A percentile compares a stretch with the other conserved stretches of the same genome.
phyloP scores from a whole-genome alignment of 1,140 invertebrate species.

The Copidosoma floridanum region DNA sequence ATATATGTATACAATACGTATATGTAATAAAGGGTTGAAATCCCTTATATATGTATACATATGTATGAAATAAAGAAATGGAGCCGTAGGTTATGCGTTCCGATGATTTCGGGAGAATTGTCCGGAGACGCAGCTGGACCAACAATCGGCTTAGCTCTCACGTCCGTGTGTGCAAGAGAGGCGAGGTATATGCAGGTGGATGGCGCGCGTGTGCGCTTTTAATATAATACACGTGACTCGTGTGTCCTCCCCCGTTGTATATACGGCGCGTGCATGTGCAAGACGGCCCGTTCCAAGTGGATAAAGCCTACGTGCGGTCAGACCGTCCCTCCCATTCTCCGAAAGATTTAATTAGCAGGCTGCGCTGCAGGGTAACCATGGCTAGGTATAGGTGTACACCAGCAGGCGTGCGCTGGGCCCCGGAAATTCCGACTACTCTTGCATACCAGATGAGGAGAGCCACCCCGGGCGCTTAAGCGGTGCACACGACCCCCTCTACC shows the following conservation, averaged over 20 bases:
- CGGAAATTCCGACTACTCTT: slow-evolving; percentile 28
- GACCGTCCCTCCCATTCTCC: slow-evolving; percentile 1
- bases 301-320: slow-evolving; percentile 31
- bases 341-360: slow-evolving; percentile 38
- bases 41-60: too few species aligned
- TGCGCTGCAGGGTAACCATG: neutral
- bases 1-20: neutral
- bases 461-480: neutral
- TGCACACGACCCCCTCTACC: too few species aligned
- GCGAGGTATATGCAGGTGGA: too few species aligned
- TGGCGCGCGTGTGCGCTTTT: too few species aligned
- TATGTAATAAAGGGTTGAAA: too few species aligned
- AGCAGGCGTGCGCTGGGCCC: neutral
- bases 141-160: neutral
- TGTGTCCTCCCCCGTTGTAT: too few species aligned
- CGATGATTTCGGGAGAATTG: too few species aligned
- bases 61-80: too few species aligned
- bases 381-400: too few species aligned
- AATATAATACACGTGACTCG: too few species aligned
- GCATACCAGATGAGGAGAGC: slow-evolving; percentile 41
- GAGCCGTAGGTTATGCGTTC: too few species aligned
- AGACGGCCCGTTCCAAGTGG: slow-evolving; percentile 23
- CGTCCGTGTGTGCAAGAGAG: too few species aligned
- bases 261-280: neutral
- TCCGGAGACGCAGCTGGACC: slow-evolving; percentile 5